Conservation (phyloP, 2,797 vertebrate species). For the Phalanger gymnotis region DNA sequence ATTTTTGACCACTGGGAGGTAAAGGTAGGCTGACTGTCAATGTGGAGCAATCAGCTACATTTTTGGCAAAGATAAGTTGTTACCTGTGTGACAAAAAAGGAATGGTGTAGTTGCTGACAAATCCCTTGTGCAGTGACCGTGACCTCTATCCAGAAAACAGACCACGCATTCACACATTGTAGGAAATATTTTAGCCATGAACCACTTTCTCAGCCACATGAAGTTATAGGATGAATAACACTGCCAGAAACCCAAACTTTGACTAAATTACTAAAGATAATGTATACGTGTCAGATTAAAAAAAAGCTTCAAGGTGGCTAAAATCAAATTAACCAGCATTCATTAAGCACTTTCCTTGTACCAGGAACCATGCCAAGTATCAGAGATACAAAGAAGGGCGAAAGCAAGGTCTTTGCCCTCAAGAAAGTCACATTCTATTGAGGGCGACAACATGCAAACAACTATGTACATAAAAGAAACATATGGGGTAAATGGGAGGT, state of each 20-base stretch:
- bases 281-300: background rate
- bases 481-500: background rate
- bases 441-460: background rate
- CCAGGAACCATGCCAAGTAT: background rate
- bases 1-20: background rate
- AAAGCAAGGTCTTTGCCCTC: background rate
- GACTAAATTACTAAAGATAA: background rate
- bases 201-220: background rate
- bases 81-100: background rate
- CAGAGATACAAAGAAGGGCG: background rate
- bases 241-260: background rate
- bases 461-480: background rate
- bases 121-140: background rate
- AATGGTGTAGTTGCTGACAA: background rate
- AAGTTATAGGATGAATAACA: background rate
- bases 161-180: background rate
- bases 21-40: background rate
- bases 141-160: background rate
- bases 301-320: background rate
- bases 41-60: background rate
- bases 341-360: background rate
- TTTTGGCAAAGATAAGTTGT: background rate
- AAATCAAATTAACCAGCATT: background rate
- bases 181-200: background rate
- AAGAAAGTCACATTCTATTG: background rate